Conservation (phyloP, 2,797 vertebrate genomes). For the Bucorvus abyssinicus region DNA sequence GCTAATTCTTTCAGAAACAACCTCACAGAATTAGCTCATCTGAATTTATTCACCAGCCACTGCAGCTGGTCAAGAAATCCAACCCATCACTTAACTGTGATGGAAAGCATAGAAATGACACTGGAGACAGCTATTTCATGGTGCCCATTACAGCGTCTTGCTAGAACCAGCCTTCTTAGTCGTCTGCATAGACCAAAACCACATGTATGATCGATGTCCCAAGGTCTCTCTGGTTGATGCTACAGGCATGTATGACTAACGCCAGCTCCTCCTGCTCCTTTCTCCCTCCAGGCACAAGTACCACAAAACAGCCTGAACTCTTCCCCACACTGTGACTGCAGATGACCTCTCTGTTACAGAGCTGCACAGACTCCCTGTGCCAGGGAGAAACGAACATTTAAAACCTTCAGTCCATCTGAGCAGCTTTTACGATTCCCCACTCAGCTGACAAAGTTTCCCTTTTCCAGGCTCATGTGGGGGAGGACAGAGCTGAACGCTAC, state of each 20-base stretch:
- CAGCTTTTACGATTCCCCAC: background rate
- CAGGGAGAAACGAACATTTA: background rate
- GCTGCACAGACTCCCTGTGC: background rate
- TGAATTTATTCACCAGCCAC: background rate
- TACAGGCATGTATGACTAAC: background rate
- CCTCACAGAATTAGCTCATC: background rate
- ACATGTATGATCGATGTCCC: fast-evolving
- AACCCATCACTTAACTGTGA: background rate
- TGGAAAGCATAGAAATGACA: background rate
- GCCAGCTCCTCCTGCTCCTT: background rate
- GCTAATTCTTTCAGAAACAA: background rate
- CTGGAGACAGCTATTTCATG: background rate
- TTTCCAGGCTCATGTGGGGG: fast-evolving
- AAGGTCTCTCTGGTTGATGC: background rate
- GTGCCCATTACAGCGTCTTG: background rate
- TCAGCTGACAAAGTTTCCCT: background rate
- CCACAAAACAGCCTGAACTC: background rate
- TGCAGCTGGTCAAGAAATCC: background rate
- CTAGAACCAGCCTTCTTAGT: background rate
- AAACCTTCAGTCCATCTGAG: background rate
- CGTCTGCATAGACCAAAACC: background rate
- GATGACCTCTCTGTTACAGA: background rate
- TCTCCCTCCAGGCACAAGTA: background rate
- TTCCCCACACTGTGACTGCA: background rate
- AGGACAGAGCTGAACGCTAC: background rate